Percentiles rank a stretch among this genome's conserved stretches.
phyloP scores from a whole-genome alignment of 2,888 invertebrate species.

The Drosophila mercatorum region DNA sequence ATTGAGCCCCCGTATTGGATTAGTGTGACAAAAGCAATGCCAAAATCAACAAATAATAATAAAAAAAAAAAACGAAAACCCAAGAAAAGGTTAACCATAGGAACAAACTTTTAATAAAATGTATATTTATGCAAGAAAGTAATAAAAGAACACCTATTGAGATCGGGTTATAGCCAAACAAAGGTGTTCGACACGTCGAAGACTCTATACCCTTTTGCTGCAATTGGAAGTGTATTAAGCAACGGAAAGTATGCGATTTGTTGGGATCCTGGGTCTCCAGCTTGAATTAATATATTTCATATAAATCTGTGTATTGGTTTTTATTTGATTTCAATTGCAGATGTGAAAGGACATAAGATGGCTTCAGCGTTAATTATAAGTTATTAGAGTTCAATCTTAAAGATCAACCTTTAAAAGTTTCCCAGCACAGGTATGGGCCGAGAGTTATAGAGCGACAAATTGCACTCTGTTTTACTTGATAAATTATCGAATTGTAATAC shows the following conservation, averaged over 20 bases:
- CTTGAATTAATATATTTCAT: too few species aligned
- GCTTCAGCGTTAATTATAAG: too few species aligned
- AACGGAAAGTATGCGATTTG: too few species aligned
- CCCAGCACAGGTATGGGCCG: background rate
- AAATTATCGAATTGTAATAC: background rate
- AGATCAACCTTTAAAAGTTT: background rate
- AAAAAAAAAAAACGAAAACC: slow-evolving; percentile 13
- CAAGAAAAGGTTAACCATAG: slow-evolving; percentile 4
- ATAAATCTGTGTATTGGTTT: too few species aligned
- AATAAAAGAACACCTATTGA: slow-evolving; percentile 45
- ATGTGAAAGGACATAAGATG: background rate
- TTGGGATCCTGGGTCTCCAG: too few species aligned
- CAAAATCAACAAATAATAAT: slow-evolving; percentile 38
- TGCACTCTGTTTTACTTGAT: background rate
- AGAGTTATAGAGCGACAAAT: too few species aligned
- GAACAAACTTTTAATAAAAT: slow-evolving; percentile 22
- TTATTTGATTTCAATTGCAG: too few species aligned
- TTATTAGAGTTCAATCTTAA: too few species aligned
- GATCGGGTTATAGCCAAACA: slow-evolving; percentile 4
- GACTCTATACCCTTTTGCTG: background rate
- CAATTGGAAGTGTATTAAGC: background rate
- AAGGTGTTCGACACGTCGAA: background rate
- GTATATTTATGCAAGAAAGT: slow-evolving; percentile 43
- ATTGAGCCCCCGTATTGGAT: slow-evolving; percentile 37
- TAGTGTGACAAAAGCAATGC: slow-evolving; percentile 8